These are phyloP conservation scores for Caligus rogercresseyi DNA, from an alignment of 1,140 invertebrate genomes.

Conservation along the genomic window DNA sequence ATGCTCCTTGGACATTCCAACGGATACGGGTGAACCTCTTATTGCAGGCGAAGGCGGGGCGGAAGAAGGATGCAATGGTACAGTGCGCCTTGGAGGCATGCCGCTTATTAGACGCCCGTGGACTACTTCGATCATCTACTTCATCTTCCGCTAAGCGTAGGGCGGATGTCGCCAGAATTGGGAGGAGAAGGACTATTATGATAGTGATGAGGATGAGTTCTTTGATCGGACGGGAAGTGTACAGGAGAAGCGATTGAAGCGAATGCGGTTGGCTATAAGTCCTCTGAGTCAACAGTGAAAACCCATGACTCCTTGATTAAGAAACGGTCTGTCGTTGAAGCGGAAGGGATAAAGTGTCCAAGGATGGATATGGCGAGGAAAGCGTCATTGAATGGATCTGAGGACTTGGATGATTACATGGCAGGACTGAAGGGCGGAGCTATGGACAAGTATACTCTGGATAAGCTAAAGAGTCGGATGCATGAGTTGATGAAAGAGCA, in stretches of 20 bases:
- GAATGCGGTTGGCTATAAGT: conserved; percentile 54
- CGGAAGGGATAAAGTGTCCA: conserved; percentile 25
- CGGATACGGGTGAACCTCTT: conserved; percentile 46
- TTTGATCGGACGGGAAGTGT: conserved; percentile 82
- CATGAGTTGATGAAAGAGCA: conserved; percentile 50
- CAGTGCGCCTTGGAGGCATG: conserved; percentile 89
- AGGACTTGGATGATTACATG: conserved; percentile 22
- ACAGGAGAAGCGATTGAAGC: conserved; percentile 60
- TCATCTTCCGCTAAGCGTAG: background rate
- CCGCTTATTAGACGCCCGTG: conserved; percentile 63
- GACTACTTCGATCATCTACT: conserved; percentile 39
- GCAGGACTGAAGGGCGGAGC: conserved; percentile 26
- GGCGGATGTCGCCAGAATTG: conserved; percentile 40
- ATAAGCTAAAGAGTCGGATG: conserved; percentile 36
- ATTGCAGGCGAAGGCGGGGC: conserved; percentile 67
- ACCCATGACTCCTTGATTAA: conserved; percentile 34
- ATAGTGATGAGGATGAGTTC: conserved; percentile 93
- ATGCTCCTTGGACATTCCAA: conserved; percentile 45
- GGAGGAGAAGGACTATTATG: conserved; percentile 79
- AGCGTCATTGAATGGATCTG: conserved; percentile 13
- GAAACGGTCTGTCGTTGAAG: conserved; percentile 37
- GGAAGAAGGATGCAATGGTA: conserved; percentile 82
- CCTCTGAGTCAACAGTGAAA: conserved; percentile 38
- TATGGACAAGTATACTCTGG: conserved; percentile 12
- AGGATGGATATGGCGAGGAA: background rate